These are phyloP conservation scores for Knipowitschia caucasica DNA, from an alignment of 2,797 vertebrate species.

Conservation along the genomic window DNA sequence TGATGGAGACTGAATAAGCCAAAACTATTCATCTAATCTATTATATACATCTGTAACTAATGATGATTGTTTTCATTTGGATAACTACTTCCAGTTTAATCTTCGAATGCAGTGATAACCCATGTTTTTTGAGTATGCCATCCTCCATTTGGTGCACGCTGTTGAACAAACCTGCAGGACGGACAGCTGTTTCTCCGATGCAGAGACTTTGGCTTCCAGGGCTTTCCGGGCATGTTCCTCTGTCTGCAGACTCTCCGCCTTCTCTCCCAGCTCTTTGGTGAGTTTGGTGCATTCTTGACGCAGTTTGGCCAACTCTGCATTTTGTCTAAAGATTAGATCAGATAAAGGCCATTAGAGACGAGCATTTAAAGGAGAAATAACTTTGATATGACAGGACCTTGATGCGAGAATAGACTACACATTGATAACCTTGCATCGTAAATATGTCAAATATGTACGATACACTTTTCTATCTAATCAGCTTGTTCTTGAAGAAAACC, in stretches of 20 bases:
- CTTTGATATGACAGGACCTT: not conserved
- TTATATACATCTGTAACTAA: too few relatives aligned
- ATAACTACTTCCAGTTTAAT: too few relatives aligned
- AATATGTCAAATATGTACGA: not conserved
- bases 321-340: slow-evolving; percentile 79
- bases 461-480: not conserved
- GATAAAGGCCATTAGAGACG: not conserved
- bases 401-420: not conserved
- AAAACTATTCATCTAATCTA: too few relatives aligned
- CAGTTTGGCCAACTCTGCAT: slow-evolving; percentile 90
- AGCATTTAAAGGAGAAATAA: slow-evolving; percentile 7
- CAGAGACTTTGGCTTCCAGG: slow-evolving; percentile 79
- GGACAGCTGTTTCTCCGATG: slow-evolving; percentile 82
- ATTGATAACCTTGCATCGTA: not conserved
- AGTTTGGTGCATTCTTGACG: slow-evolving; percentile 88
- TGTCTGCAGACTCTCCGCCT: slow-evolving; percentile 78
- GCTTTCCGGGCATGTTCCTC: slow-evolving; percentile 84
- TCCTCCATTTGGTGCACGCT: not conserved
- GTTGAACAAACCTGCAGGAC: slow-evolving; percentile 80
- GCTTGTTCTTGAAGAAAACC: not conserved
- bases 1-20: too few relatives aligned
- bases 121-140: not conserved
- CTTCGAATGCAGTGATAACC: too few relatives aligned
- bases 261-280: slow-evolving; percentile 87
- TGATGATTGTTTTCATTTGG: too few relatives aligned